Conservation (phyloP, 1,140 invertebrate species). For the Drosophila sechellia region DNA sequence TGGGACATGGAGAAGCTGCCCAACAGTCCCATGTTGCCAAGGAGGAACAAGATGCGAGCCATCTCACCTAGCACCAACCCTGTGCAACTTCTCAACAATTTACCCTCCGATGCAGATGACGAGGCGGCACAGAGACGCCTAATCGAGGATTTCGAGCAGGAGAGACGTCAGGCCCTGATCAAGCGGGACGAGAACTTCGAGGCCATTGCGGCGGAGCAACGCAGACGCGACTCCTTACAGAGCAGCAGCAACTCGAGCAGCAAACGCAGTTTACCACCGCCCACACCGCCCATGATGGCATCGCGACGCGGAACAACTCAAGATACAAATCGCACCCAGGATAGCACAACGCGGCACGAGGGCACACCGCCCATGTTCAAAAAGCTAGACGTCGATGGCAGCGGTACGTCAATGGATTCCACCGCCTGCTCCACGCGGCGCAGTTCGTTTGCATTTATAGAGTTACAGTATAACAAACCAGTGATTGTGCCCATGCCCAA, state of each 20-base stretch:
- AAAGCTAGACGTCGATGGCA: slow-evolving; percentile 62
- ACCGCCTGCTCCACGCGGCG: slow-evolving; percentile 69
- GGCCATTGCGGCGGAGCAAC: slow-evolving; percentile 58
- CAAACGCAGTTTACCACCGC: slow-evolving; percentile 61
- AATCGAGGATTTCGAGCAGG: slow-evolving; percentile 73
- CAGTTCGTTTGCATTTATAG: slow-evolving; percentile 84
- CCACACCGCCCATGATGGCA: slow-evolving; percentile 36
- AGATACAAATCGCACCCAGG: slow-evolving; percentile 52
- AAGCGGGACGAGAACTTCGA: slow-evolving; percentile 74
- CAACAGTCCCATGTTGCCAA: slow-evolving; percentile 70
- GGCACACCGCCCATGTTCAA: slow-evolving; percentile 79
- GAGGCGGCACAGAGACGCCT: slow-evolving; percentile 52
- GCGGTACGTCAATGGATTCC: slow-evolving; percentile 42
- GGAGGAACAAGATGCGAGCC: slow-evolving; percentile 37
- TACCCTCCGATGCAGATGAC: slow-evolving; percentile 48
- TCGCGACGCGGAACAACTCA: slow-evolving; percentile 53
- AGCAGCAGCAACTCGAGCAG: slow-evolving; percentile 68
- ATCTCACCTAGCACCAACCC: slow-evolving; percentile 62
- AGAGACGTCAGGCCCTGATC: slow-evolving; percentile 68
- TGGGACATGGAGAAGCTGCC: slow-evolving; percentile 83
- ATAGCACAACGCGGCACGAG: slow-evolving; percentile 23
- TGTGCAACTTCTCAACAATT: slow-evolving; percentile 69
- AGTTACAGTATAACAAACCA: slow-evolving; percentile 76
- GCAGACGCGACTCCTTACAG: slow-evolving; percentile 59
- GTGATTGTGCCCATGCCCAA: slow-evolving; percentile 78